Evolutionary conservation across 1,140 invertebrate species (phyloP), one percentile per base, ranked within the genome.

Genomic region (Contarinia nasturtii): DNA sequence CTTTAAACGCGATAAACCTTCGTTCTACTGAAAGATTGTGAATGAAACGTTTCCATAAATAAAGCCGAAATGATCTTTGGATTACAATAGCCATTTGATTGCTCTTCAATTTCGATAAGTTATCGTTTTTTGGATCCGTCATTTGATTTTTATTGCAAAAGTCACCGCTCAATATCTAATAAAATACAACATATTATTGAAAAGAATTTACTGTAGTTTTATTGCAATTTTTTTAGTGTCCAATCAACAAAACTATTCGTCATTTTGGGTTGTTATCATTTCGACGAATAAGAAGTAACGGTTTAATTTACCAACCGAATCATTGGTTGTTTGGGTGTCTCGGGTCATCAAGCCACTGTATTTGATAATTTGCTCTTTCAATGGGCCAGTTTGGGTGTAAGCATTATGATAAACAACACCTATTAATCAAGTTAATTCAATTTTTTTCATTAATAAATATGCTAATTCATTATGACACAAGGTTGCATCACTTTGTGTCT

Each of bases 351-450:
- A 55, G 50, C 58, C 50, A 57, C 59, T 38, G 50, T 51, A 37
- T 48, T 64, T 60, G 12, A 44, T 44, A 20, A 47, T 46, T 43
- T 60, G 57, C 19, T 61, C 57, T 11, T 59, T 55, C 21, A 56
- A 54, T 1, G 75, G 73, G 12, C 70, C 71, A 11, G 76, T 77
- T 58, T 78, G 76, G 0, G 71, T 69, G 47, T 63, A 68, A 17
- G 71, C 74, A 54, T 77, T 70, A 42, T 72, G 57, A 54, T 74
- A 77, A 51, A 66, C 55, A 21, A 52, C 54, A 38, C 27, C 27
- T 27, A 27, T 27, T 27, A 5, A 27, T 27, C 10, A 27, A 5
- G 27, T 10, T 27, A 27, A 27, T 5, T 27, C 10, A 27, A 27
- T n/a, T n/a, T n/a, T n/a, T n/a, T n/a, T n/a, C n/a, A n/a, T 27